phyloP scores from a whole-genome alignment of 2,113 vertebrate species.

The Mandrillus leucophaeus region DNA sequence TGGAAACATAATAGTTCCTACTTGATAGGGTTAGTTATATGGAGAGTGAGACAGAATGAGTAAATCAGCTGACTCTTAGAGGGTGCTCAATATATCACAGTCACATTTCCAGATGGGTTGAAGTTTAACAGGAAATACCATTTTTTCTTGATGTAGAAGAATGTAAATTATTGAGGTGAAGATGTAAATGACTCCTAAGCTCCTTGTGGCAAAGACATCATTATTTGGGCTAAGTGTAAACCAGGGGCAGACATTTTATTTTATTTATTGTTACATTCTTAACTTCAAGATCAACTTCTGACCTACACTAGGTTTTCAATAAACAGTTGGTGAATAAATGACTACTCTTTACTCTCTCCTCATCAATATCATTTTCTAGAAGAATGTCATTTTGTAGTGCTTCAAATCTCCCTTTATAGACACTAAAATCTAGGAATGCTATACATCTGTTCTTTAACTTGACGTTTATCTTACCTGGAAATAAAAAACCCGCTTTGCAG shows the following conservation, averaged over 20 bases:
- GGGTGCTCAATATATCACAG: rapidly evolving
- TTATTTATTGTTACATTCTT: neutral
- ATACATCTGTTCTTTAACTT: neutral
- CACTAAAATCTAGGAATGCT: neutral
- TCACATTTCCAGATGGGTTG: neutral
- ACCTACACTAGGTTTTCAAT: neutral
- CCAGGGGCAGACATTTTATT: neutral
- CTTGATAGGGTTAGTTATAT: too few relatives aligned
- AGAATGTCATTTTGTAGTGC: neutral
- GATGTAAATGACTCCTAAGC: rapidly evolving
- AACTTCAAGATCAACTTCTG: neutral
- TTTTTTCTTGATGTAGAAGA: neutral
- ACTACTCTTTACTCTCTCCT: neutral
- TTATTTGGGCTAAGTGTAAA: neutral
- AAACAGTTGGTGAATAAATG: neutral
- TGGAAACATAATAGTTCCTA: rapidly evolving
- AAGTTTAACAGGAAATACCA: rapidly evolving
- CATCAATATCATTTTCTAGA: neutral
- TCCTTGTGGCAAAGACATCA: neutral
- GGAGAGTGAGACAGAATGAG: neutral
- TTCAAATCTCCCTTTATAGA: neutral
- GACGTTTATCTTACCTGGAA: neutral
- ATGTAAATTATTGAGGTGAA: too few relatives aligned
- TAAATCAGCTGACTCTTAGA: neutral
- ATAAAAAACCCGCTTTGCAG: neutral